phyloP scores from a whole-genome alignment of 2,113 vertebrate genomes.

The Furnarius figulus region DNA sequence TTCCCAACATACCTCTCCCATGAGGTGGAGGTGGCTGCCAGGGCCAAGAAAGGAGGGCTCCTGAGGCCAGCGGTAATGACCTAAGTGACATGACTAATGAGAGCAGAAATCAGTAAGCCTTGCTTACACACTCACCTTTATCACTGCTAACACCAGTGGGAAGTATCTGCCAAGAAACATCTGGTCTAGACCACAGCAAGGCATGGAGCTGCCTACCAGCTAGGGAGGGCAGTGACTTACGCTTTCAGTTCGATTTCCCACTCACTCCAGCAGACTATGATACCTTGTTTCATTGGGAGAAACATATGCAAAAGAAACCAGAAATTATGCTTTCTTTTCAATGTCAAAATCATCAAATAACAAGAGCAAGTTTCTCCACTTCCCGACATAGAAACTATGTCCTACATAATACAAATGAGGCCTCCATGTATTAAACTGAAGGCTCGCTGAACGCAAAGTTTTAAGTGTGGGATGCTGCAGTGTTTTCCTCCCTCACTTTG shows the following conservation, averaged over 20 bases:
- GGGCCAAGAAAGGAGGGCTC: background rate
- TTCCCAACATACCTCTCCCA: background rate
- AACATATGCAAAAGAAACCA: background rate
- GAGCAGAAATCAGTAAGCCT: background rate
- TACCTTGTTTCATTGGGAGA: background rate
- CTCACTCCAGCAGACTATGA: background rate
- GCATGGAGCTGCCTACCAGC: background rate
- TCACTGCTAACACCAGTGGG: background rate
- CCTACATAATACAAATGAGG: background rate
- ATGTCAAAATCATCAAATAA: background rate
- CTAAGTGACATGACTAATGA: background rate
- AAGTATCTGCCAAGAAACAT: background rate
- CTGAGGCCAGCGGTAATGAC: background rate
- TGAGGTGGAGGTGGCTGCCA: background rate
- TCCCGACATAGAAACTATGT: background rate
- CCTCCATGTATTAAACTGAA: background rate
- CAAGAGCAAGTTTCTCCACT: background rate
- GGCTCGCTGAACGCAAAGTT: background rate
- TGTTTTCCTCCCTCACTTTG: background rate
- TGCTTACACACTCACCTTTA: background rate
- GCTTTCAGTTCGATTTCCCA: background rate
- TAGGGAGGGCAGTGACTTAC: accelerated
- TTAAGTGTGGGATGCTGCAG: background rate
- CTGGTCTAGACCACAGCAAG: background rate
- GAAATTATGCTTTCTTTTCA: background rate